phyloP scores from a whole-genome alignment of 2,113 vertebrate species.

The Struthidea cinerea region DNA sequence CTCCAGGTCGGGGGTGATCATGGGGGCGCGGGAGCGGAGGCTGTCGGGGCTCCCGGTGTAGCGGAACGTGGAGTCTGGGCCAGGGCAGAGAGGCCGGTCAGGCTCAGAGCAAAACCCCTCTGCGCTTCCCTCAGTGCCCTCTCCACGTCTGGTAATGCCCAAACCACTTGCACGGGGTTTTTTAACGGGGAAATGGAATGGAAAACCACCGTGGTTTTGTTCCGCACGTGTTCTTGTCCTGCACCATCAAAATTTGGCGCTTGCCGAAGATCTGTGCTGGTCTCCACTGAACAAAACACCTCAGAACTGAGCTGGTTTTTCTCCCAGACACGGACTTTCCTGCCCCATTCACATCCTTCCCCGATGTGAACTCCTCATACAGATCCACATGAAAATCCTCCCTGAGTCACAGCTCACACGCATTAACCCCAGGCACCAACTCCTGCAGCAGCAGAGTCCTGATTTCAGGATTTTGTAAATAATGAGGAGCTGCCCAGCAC shows the following conservation, averaged over 20 bases:
- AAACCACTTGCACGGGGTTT: fast-evolving
- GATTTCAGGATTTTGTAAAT: neutral
- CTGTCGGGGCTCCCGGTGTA: slow-evolving; percentile 98
- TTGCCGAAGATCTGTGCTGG: neutral
- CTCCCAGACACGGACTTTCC: neutral
- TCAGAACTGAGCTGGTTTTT: neutral
- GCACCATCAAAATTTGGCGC: fast-evolving
- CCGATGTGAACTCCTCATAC: fast-evolving
- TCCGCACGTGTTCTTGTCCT: fast-evolving
- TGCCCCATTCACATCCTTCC: neutral
- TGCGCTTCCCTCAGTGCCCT: neutral
- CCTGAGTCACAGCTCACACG: neutral
- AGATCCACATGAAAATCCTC: neutral
- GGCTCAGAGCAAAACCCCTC: neutral
- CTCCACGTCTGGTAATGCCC: fast-evolving
- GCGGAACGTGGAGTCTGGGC: slow-evolving; percentile 91
- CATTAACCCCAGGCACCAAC: fast-evolving
- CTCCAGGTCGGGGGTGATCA: slow-evolving; percentile 97
- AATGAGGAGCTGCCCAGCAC: neutral
- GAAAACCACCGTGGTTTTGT: fast-evolving
- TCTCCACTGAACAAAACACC: neutral
- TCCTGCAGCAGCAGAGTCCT: neutral
- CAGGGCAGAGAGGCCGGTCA: neutral
- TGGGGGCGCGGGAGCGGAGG: slow-evolving; percentile 92
- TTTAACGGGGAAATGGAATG: neutral